These are phyloP conservation scores for Agrotis clavis DNA, from an alignment of 2,888 invertebrate genomes.

Conservation along the genomic window DNA sequence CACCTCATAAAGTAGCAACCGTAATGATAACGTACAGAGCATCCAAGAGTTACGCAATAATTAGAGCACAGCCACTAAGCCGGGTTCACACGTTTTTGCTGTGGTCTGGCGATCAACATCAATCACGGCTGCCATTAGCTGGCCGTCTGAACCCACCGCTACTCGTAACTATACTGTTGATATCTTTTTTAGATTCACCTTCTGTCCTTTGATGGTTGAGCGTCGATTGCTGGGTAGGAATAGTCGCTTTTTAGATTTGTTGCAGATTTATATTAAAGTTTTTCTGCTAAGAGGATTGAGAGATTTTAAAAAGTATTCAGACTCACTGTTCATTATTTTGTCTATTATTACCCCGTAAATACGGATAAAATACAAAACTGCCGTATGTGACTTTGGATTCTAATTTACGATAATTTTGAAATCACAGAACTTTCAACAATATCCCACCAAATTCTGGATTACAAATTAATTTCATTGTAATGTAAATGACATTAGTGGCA, in stretches of 20 bases:
- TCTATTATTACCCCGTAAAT: not conserved
- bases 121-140: constrained; percentile 65
- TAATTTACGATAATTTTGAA: not conserved
- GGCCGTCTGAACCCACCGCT: constrained; percentile 63
- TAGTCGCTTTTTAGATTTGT: constrained; percentile 7
- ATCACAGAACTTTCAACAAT: not conserved
- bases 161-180: constrained; percentile 63
- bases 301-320: too few relatives aligned
- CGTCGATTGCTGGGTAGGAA: constrained; percentile 39
- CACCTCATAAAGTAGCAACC: constrained; percentile 56
- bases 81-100: constrained; percentile 74
- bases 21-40: constrained; percentile 63
- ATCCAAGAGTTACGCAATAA: constrained; percentile 68
- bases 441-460: not conserved
- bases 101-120: constrained; percentile 66
- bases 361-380: not conserved
- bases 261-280: constrained; percentile 18
- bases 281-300: not conserved
- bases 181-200: constrained; percentile 65
- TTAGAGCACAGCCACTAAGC: constrained; percentile 68
- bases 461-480: not conserved
- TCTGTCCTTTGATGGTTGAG: constrained; percentile 50
- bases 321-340: too few relatives aligned
- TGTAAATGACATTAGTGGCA: constrained; percentile 9
- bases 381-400: not conserved